Percentiles rank a stretch among this genome's conserved stretches.
Evolutionary conservation across 37 sponge, comb jelly and placozoan genomes (phyloP).

Genomic region (Mnemiopsis leidyi): DNA sequence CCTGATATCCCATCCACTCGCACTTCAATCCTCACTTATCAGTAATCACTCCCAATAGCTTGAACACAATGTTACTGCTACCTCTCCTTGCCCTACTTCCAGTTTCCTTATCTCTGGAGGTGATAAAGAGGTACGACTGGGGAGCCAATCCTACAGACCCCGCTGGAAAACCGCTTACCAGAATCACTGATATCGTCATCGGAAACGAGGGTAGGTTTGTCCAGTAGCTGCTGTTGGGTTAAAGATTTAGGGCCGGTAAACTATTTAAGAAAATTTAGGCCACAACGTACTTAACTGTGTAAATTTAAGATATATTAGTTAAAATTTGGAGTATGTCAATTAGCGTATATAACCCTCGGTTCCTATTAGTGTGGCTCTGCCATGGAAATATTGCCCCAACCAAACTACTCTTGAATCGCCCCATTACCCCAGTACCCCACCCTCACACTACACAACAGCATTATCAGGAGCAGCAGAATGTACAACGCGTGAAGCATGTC

Average conservation of each 20-base stretch:
- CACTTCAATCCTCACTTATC: too few species aligned
- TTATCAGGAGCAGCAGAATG: constrained; percentile 20
- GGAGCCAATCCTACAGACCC: neutral
- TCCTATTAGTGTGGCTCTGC: too few species aligned
- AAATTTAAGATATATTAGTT: too few species aligned
- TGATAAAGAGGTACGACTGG: constrained; percentile 26
- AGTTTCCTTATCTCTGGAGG: neutral
- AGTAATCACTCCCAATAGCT: constrained; percentile 36
- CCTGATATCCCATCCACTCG: too few species aligned
- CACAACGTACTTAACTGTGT: too few species aligned
- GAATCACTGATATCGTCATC: constrained; percentile 43
- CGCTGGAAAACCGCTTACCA: neutral
- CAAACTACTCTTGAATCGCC: too few species aligned
- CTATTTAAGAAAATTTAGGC: too few species aligned
- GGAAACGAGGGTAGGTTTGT: constrained; percentile 38
- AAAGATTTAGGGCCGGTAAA: too few species aligned
- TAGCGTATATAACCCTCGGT: too few species aligned
- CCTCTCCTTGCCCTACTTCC: neutral
- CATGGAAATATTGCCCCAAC: too few species aligned
- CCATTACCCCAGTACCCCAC: too few species aligned
- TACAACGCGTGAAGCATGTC: neutral
- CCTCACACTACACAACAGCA: neutral
- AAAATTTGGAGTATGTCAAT: too few species aligned
- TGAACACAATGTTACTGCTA: neutral
- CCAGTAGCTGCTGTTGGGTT: neutral